phyloP scores from a whole-genome alignment of 2,888 invertebrate genomes.

The Philopedon plagiatum region DNA sequence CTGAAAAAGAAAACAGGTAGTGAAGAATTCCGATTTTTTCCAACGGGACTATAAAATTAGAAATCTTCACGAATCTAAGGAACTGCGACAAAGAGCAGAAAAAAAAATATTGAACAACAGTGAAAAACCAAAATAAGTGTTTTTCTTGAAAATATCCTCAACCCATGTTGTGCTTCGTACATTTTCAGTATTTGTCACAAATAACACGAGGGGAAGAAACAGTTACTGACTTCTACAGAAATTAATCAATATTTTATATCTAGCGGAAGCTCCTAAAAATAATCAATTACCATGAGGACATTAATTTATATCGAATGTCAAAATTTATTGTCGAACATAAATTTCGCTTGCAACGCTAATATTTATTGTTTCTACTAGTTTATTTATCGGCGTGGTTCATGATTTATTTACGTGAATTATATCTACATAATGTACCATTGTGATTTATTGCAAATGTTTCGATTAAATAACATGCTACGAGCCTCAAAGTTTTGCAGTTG shows the following conservation, averaged over 20 bases:
- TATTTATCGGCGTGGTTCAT: conserved; percentile 57
- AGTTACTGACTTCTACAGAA: background rate
- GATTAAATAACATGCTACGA: conserved; percentile 36
- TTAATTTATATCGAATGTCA: conserved; percentile 49
- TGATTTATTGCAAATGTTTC: conserved; percentile 44
- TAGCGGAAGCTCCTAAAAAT: conserved; percentile 5
- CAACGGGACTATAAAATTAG: too few species aligned
- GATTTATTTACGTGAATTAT: conserved; percentile 60
- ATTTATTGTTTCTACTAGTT: conserved; percentile 57
- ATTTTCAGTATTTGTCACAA: too few species aligned
- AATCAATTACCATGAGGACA: conserved; percentile 44
- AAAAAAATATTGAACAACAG: too few species aligned
- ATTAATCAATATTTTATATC: background rate
- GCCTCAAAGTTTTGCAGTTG: conserved; percentile 24
- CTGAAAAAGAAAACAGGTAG: too few species aligned
- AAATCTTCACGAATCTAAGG: too few species aligned
- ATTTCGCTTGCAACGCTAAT: conserved; percentile 53
- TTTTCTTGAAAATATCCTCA: too few species aligned
- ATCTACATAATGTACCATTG: conserved; percentile 52
- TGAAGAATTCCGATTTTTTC: too few species aligned
- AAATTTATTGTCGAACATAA: conserved; percentile 57
- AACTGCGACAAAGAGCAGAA: too few species aligned
- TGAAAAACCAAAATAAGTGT: too few species aligned
- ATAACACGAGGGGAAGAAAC: too few species aligned
- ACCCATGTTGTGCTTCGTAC: too few species aligned